These are phyloP conservation scores for Liposcelis brunnea DNA, from an alignment of 2,888 invertebrate genomes.

Conservation along the genomic window DNA sequence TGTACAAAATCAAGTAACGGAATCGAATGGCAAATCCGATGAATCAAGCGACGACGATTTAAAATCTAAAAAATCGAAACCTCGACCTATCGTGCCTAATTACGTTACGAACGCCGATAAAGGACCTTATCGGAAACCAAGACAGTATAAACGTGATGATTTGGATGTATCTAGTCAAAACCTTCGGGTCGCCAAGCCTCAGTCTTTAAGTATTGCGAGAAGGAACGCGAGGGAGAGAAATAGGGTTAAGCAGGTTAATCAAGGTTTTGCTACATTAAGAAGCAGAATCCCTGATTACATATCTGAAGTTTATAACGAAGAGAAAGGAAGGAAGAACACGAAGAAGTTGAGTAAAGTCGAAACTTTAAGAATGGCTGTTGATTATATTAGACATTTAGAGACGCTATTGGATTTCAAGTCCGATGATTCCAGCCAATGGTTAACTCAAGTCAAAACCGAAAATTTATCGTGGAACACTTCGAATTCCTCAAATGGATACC, in stretches of 20 bases:
- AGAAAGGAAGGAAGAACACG: conserved; percentile 34
- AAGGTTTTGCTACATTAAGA: conserved; percentile 73
- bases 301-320: conserved; percentile 43
- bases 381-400: conserved; percentile 71
- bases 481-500: no score
- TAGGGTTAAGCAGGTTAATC: conserved; percentile 81
- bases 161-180: no score
- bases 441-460: no score
- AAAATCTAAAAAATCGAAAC: no score
- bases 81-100: neutral
- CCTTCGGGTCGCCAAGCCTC: neutral
- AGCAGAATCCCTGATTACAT: conserved; percentile 75
- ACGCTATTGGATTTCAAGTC: conserved; percentile 34
- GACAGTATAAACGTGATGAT: neutral
- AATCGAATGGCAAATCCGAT: no score
- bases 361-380: conserved; percentile 76
- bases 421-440: neutral
- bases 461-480: no score
- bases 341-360: conserved; percentile 79
- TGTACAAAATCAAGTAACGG: no score
- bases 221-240: conserved; percentile 86
- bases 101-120: conserved; percentile 6
- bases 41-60: no score
- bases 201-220: conserved; percentile 32
- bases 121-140: neutral